These are phyloP conservation scores for Polymixis flavicincta DNA, from an alignment of 2,888 invertebrate genomes.

Conservation along the genomic window DNA sequence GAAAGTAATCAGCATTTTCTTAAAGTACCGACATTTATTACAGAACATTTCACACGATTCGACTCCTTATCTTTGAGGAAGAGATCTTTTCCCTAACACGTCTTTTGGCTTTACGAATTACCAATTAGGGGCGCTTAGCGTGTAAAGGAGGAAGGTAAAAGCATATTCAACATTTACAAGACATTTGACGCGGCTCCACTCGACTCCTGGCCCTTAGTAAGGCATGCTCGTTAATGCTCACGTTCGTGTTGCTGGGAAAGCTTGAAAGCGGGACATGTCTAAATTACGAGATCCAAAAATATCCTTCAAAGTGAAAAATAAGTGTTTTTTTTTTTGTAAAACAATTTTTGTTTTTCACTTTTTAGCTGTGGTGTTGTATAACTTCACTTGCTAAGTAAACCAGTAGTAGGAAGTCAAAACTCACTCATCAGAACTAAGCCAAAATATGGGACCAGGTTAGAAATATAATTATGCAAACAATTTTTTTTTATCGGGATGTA, in stretches of 20 bases:
- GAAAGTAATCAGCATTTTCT: slow-evolving; percentile 46
- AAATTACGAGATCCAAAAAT: background rate
- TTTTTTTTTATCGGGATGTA: no score
- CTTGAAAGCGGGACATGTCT: background rate
- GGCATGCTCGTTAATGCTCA: slow-evolving; percentile 65
- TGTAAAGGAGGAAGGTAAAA: slow-evolving; percentile 36
- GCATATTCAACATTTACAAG: slow-evolving; percentile 55
- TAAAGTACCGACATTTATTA: slow-evolving; percentile 39
- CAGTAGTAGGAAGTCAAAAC: no score
- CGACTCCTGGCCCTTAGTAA: slow-evolving; percentile 52
- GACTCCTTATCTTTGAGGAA: slow-evolving; percentile 29
- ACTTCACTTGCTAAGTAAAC: no score
- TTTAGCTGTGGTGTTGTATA: no score
- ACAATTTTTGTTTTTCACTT: no score
- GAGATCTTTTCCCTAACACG: slow-evolving; percentile 49
- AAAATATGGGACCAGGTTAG: no score
- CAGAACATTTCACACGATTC: slow-evolving; percentile 44
- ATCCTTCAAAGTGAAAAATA: no score
- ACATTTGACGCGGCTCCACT: slow-evolving; percentile 52
- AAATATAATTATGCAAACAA: no score
- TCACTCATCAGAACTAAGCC: no score
- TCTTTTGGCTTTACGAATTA: slow-evolving; percentile 44
- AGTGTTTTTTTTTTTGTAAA: no score
- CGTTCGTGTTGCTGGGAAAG: slow-evolving; percentile 10
- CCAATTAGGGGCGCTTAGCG: slow-evolving; percentile 50